Conservation (phyloP, 1,140 invertebrate species). For the Tetramorium simillimum region DNA sequence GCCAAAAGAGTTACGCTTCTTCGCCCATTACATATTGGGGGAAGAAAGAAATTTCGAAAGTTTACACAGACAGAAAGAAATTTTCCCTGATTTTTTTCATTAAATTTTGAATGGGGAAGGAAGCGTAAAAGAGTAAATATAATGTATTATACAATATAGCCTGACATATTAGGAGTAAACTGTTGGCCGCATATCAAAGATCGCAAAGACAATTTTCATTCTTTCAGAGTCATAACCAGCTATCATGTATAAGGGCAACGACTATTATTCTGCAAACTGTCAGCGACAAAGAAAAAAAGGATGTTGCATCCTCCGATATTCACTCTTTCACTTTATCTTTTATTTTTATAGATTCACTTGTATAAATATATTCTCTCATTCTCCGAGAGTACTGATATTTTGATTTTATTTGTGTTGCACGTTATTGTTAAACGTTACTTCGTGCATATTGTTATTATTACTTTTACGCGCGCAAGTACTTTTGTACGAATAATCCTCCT, state of each 20-base stretch:
- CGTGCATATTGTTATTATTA: not conserved
- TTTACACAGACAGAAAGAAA: not conserved
- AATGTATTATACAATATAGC: not conserved
- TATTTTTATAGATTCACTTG: not conserved
- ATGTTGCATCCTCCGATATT: not conserved
- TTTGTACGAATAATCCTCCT: constrained; percentile 11
- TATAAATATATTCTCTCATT: not conserved
- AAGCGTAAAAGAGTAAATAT: not conserved
- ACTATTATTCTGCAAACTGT: not conserved
- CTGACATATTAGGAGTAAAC: not conserved
- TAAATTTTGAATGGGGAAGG: not conserved
- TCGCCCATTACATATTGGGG: not conserved
- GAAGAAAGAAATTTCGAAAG: not conserved
- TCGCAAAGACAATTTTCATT: not conserved
- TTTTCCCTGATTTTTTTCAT: not conserved
- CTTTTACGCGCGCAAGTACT: not conserved
- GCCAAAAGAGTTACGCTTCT: not conserved
- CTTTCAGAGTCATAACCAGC: not conserved
- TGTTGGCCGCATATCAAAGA: not conserved
- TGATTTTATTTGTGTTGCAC: not conserved
- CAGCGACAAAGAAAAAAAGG: not conserved
- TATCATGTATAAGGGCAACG: not conserved
- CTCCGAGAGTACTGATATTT: not conserved
- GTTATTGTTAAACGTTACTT: not conserved
- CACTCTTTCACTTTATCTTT: not conserved